phyloP scores from a whole-genome alignment of 2,797 vertebrate species.

The Malacoctenus gilli region DNA sequence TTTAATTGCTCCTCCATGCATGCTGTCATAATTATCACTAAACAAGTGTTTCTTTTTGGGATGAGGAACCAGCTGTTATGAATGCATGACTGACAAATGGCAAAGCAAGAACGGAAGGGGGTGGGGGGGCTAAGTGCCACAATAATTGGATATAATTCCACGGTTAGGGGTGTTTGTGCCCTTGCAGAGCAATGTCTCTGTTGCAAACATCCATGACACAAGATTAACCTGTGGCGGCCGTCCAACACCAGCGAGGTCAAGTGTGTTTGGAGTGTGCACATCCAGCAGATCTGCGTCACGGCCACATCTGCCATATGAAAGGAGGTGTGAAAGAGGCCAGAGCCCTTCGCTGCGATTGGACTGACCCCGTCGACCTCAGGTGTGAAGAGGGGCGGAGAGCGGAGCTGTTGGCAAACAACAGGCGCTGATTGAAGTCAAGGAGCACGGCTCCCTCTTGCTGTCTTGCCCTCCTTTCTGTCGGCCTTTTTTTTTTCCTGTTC shows the following conservation, averaged over 20 bases:
- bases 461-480: background rate
- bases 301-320: slow-evolving; percentile 3
- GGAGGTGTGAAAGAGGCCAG: slow-evolving; percentile 26
- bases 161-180: background rate
- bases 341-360: slow-evolving; percentile 46
- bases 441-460: slow-evolving; percentile 43
- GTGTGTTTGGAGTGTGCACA: background rate
- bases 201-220: background rate
- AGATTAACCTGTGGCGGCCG: slow-evolving; percentile 8
- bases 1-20: no score
- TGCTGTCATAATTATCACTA: no score
- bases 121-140: background rate
- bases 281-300: slow-evolving; percentile 9
- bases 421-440: slow-evolving; percentile 67
- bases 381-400: slow-evolving; percentile 33
- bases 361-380: slow-evolving; percentile 41
- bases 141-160: background rate
- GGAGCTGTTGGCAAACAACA: slow-evolving; percentile 59
- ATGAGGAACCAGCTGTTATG: background rate
- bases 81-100: background rate
- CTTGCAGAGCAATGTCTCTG: background rate
- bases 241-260: slow-evolving; percentile 9
- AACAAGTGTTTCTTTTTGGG: no score
- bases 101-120: background rate
- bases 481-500: background rate